These are phyloP conservation scores for Oligia strigilis DNA, from an alignment of 2,888 invertebrate species.

Conservation along the genomic window DNA sequence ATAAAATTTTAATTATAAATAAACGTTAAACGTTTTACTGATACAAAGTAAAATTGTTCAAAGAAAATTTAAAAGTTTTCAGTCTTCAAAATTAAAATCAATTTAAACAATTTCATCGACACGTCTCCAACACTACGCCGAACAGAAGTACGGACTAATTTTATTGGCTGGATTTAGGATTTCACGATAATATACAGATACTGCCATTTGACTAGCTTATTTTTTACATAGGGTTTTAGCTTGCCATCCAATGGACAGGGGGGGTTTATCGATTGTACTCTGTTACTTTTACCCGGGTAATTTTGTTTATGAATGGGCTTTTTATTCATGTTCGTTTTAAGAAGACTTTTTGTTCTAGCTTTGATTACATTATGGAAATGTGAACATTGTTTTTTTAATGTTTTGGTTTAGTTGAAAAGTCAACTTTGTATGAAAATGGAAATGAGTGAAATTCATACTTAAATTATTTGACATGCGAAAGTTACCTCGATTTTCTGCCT, in stretches of 20 bases:
- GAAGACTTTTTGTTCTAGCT: neutral
- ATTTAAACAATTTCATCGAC: constrained; percentile 36
- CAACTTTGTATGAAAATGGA: neutral
- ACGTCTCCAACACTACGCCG: constrained; percentile 71
- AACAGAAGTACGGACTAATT: constrained; percentile 82
- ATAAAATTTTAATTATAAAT: neutral
- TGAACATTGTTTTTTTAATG: neutral
- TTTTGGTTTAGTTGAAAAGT: neutral
- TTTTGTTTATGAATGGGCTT: constrained; percentile 7
- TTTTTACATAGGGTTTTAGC: constrained; percentile 66
- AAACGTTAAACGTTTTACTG: neutral
- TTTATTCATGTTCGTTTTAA: constrained; percentile 11
- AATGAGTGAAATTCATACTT: neutral
- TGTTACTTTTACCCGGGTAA: constrained; percentile 14
- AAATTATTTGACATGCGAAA: neutral
- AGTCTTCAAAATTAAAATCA: neutral
- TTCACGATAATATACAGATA: constrained; percentile 82
- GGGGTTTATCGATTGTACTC: constrained; percentile 40
- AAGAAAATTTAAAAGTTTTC: neutral
- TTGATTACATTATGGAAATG: neutral
- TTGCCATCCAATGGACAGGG: constrained; percentile 48
- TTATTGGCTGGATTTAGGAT: constrained; percentile 86
- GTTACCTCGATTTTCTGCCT: no score
- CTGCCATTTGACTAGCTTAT: constrained; percentile 74
- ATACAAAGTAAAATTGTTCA: neutral